phyloP scores from a whole-genome alignment of 2,888 invertebrate species.

The Nymphalis urticae region DNA sequence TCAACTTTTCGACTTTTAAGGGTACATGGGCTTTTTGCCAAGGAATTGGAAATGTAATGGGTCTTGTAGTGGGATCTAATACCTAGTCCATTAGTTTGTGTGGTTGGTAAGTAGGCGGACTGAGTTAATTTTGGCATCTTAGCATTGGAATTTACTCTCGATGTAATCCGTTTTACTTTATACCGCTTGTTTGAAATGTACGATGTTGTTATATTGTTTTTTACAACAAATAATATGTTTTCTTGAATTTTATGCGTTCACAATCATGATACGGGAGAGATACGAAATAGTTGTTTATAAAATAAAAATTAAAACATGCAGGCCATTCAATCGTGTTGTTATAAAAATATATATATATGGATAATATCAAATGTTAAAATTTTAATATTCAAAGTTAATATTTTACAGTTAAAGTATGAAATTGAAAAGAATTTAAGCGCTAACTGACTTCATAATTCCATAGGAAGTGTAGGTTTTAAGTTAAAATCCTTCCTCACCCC shows the following conservation, averaged over 20 bases:
- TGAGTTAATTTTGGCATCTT: background rate
- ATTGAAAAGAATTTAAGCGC: constrained; percentile 17
- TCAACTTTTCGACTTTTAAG: constrained; percentile 47
- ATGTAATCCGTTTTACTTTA: background rate
- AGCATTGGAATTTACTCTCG: background rate
- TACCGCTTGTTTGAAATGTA: too few species aligned
- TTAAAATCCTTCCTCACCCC: constrained; percentile 24
- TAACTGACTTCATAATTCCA: constrained; percentile 20
- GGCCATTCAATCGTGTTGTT: too few species aligned
- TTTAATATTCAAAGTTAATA: background rate
- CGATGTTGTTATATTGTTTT: too few species aligned
- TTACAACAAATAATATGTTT: too few species aligned
- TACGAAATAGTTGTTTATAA: too few species aligned
- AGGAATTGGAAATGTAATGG: constrained; percentile 31
- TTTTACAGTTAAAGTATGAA: background rate
- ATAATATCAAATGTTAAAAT: too few species aligned
- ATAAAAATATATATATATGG: too few species aligned
- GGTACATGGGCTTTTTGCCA: constrained; percentile 37
- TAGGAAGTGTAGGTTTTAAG: constrained; percentile 17
- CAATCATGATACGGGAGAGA: too few species aligned
- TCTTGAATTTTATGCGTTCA: too few species aligned
- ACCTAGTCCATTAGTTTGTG: constrained; percentile 9
- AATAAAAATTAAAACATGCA: too few species aligned
- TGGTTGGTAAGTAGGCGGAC: background rate
- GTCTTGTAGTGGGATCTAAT: constrained; percentile 22